Conservation (phyloP, 2,888 invertebrate species). For the Sceliomorpha sp. region DNA sequence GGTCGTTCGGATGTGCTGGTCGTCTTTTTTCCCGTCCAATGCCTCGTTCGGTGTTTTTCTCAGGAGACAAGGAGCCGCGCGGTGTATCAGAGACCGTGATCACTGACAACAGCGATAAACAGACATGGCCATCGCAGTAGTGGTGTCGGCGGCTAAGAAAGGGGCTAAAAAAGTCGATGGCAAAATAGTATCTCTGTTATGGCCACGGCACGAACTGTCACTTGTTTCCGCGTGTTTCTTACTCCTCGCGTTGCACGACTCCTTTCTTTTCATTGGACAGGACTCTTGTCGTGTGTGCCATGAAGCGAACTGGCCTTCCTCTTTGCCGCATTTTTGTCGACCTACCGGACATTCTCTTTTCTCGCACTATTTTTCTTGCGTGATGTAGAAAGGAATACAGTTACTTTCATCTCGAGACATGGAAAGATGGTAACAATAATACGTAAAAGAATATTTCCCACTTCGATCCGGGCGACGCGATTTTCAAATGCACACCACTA, state of each 20-base stretch:
- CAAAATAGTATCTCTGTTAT: slow-evolving; percentile 77
- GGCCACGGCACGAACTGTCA: slow-evolving; percentile 77
- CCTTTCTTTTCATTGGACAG: slow-evolving; percentile 66
- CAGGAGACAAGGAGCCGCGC: slow-evolving; percentile 56
- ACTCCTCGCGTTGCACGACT: slow-evolving; percentile 66
- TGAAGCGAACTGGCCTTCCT: slow-evolving; percentile 39
- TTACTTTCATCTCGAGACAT: slow-evolving; percentile 11
- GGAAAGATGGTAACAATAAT: slow-evolving; percentile 19
- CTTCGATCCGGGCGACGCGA: background rate
- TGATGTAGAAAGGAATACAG: slow-evolving; percentile 5
- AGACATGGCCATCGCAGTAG: slow-evolving; percentile 52
- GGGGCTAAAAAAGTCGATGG: slow-evolving; percentile 65
- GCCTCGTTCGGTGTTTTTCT: slow-evolving; percentile 64
- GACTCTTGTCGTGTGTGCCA: slow-evolving; percentile 51
- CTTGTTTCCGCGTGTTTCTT: slow-evolving; percentile 78
- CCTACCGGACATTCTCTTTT: slow-evolving; percentile 5
- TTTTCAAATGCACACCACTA: background rate
- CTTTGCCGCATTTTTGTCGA: slow-evolving; percentile 29
- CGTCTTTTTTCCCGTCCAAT: slow-evolving; percentile 39
- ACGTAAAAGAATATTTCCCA: slow-evolving; percentile 1
- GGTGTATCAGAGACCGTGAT: slow-evolving; percentile 69
- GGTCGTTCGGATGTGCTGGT: no score
- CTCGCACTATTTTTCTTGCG: slow-evolving; percentile 10
- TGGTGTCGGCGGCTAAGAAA: slow-evolving; percentile 56
- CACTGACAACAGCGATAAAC: slow-evolving; percentile 65